phyloP scores from a whole-genome alignment of 2,113 vertebrate genomes.

The Vulpes ferrilata region DNA sequence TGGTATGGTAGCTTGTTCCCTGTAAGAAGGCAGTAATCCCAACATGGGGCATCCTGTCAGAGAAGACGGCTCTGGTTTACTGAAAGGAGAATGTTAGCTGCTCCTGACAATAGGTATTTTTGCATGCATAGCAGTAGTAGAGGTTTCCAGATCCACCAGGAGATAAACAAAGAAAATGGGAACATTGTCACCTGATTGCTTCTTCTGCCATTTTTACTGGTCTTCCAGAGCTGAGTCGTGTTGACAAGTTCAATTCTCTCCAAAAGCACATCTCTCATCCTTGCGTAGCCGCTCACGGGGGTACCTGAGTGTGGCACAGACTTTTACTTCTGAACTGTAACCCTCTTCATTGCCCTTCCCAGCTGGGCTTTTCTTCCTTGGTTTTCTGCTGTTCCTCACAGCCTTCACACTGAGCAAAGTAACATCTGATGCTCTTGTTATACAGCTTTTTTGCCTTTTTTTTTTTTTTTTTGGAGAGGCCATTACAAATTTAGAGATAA shows the following conservation, averaged over 20 bases:
- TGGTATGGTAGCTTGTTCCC: neutral
- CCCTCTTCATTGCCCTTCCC: neutral
- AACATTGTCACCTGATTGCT: neutral
- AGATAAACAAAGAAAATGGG: neutral
- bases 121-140: neutral
- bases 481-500: conserved; percentile 84
- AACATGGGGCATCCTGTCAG: neutral
- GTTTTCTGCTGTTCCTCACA: conserved; percentile 57
- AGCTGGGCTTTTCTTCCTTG: conserved; percentile 31
- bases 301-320: conserved; percentile 10
- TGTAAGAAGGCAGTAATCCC: conserved; percentile 23
- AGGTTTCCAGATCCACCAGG: neutral
- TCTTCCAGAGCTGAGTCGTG: neutral
- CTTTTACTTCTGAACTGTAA: conserved; percentile 56
- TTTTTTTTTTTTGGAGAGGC: conserved; percentile 55
- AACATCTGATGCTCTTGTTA: conserved; percentile 62
- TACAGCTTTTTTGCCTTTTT: conserved; percentile 24
- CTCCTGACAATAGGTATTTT: neutral
- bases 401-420: conserved; percentile 45
- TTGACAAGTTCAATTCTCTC: conserved; percentile 17
- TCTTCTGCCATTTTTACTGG: neutral
- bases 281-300: neutral
- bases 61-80: neutral
- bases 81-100: neutral
- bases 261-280: conserved; percentile 39